Evolutionary conservation across 1,140 invertebrate genomes (phyloP).

Genomic region (Bombus turneri): DNA sequence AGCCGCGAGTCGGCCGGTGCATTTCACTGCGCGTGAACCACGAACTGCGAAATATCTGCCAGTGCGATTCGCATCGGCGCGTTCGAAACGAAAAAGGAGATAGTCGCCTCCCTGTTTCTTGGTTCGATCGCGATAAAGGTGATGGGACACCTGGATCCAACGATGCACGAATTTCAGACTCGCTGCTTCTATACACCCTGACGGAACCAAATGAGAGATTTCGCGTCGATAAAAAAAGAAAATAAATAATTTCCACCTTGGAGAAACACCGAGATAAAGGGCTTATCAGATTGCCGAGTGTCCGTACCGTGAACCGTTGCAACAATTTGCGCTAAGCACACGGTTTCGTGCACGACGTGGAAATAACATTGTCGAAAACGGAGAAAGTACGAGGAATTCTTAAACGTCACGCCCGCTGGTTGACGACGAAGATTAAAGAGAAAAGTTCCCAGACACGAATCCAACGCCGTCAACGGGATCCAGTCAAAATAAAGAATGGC

Average conservation of each 20-base stretch:
- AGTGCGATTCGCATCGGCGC: conserved; percentile 7
- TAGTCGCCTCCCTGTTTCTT: neutral
- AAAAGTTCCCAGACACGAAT: neutral
- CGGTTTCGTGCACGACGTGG: too few species aligned
- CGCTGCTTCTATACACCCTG: too few species aligned
- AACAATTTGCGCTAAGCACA: neutral
- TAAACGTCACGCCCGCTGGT: neutral
- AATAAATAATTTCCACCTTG: conserved; percentile 1
- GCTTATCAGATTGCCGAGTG: neutral
- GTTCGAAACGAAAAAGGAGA: conserved; percentile 42
- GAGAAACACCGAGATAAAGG: neutral
- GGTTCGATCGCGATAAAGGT: conserved; percentile 16
- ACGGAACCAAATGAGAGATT: neutral
- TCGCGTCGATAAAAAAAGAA: neutral
- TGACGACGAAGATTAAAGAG: neutral
- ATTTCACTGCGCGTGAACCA: conserved; percentile 41
- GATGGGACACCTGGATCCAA: neutral
- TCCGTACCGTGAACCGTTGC: conserved; percentile 9
- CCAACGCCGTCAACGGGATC: neutral
- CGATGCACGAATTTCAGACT: conserved; percentile 16
- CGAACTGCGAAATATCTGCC: neutral
- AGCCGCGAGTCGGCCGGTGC: conserved; percentile 10
- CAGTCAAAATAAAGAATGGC: neutral
- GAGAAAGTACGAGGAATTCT: neutral
- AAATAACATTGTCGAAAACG: neutral